Base-by-base conservation (phyloP, 2,797 vertebrate genomes). In the Acipenser transmontanus region DNA sequence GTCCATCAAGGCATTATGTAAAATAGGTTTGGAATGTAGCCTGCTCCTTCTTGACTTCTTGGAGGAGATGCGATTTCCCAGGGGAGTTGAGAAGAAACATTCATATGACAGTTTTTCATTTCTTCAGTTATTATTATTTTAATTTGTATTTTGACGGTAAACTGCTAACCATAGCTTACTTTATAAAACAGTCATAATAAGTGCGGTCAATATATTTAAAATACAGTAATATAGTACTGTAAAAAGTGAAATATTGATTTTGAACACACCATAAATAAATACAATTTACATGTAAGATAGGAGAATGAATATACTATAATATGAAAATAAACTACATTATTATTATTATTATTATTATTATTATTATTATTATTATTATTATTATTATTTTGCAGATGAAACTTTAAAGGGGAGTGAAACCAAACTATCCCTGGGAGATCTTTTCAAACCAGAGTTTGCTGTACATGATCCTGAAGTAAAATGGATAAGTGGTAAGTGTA, bases 401-500 rank as follows among this genome's bases (percentile, higher is more conserved):
- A 88, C 78, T 0, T 87, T 87, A 71, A 92, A 92, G 71, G 92
- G 94, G 6, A 93, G 93, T 69, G 92, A 97, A 87, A 94, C 91
- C 62, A 92, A 94, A 72, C 77, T 98, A 77, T 88, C 88, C 0
- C 88, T 99, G 85, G 95, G 98, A 71, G 95, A 98, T 77, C 92
- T 99, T 61, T 97, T 98, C 83, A 93, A 88, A 68, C 83, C 92
- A 17, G 93, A 97, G 9, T 96, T 98, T 71, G 8, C 86, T 6
- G 76, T 91, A 59, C 92, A 95, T 11, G 91, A 97, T 83, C 95
- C 94, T 0, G 94, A 97, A 77, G 92, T 94, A 63, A 91, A 85
- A 61, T 99, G 97, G 97, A 95, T 98, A 82, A 96, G 94, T 61
- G 94, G 97, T 99, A 89, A 81, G 92, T 88, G 5, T 6, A 48